Evolutionary conservation across 2,113 vertebrate species (phyloP).

Genomic region (Urocitellus parryii): DNA sequence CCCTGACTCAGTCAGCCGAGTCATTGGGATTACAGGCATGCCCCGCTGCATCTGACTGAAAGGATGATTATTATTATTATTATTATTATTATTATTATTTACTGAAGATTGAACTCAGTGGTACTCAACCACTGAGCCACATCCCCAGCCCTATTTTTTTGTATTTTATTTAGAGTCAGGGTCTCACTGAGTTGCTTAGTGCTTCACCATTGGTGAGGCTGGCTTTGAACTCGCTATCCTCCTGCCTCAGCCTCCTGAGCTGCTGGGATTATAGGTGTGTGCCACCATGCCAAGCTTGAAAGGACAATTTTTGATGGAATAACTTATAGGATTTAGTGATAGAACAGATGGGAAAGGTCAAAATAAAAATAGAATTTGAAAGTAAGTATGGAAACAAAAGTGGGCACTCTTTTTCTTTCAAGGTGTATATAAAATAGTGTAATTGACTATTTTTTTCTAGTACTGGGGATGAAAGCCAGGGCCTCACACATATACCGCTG

Average conservation of each 20-base stretch:
- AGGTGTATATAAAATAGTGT: neutral
- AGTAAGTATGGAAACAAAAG: neutral
- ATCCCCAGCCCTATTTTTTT: no score
- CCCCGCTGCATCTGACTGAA: neutral
- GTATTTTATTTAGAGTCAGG: neutral
- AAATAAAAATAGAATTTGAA: neutral
- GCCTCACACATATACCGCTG: neutral
- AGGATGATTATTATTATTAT: neutral
- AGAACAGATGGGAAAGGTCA: neutral
- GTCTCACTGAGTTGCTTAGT: neutral
- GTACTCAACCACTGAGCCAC: no score
- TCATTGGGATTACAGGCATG: neutral
- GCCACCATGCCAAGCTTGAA: neutral
- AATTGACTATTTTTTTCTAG: neutral
- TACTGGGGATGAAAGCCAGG: neutral
- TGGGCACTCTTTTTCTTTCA: neutral
- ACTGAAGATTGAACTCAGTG: no score
- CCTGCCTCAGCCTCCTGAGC: neutral
- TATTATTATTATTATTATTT: neutral
- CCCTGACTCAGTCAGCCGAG: neutral
- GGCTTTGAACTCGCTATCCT: neutral
- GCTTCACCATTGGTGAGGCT: neutral
- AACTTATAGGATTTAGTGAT: neutral
- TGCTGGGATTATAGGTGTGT: neutral
- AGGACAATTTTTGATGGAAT: neutral